Percentiles rank a stretch among this genome's conserved stretches.
These are phyloP conservation scores for Drosophila auraria DNA, from an alignment of 1,140 invertebrate genomes.

Conservation along the genomic window DNA sequence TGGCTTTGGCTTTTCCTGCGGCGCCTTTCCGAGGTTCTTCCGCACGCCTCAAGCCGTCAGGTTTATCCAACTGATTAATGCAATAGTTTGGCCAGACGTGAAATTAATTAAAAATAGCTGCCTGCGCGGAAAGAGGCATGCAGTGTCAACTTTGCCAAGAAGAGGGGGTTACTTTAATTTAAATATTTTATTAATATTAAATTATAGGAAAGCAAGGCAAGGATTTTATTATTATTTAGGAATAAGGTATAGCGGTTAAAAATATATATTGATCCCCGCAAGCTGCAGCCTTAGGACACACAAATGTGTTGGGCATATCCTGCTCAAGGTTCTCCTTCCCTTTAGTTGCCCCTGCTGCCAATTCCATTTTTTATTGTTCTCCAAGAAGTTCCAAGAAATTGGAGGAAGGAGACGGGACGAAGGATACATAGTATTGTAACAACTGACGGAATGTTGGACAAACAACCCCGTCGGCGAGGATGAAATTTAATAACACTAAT, in stretches of 20 bases:
- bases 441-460: conserved; percentile 49
- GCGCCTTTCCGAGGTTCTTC: conserved; percentile 17
- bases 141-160: background rate
- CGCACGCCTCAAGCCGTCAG: conserved; percentile 35
- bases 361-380: conserved; percentile 34
- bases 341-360: background rate
- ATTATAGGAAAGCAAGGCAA: too few relatives aligned
- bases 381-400: conserved; percentile 23
- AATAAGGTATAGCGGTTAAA: background rate
- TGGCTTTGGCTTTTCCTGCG: conserved; percentile 27
- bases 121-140: background rate
- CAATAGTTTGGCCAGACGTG: conserved; percentile 70
- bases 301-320: conserved; percentile 41
- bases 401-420: conserved; percentile 19
- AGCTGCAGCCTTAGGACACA: conserved; percentile 3
- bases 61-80: conserved; percentile 73
- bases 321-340: conserved; percentile 8
- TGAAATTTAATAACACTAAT: conserved; percentile 80
- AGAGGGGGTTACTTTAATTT: too few relatives aligned
- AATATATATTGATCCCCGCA: background rate
- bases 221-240: background rate
- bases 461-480: conserved; percentile 50
- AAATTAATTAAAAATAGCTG: conserved; percentile 68
- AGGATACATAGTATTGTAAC: conserved; percentile 52
- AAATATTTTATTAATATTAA: background rate